Evolutionary conservation across 2,113 vertebrate genomes (phyloP), one percentile per base, ranked within the genome.

Genomic region (Callionymus lyra): DNA sequence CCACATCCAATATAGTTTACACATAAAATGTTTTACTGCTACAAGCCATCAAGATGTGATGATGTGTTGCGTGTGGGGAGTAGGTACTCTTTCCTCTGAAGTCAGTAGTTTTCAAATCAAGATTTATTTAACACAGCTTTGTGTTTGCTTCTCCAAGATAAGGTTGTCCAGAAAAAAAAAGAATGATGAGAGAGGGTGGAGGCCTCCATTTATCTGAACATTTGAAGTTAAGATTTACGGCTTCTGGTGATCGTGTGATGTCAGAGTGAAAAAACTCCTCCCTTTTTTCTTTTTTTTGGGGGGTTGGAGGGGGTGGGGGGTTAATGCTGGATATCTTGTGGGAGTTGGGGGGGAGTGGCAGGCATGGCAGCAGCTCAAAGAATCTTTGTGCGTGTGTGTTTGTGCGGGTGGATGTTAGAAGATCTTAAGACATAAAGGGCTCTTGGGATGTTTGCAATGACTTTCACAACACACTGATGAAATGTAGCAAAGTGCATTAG

Each of bases 311-410:
- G 33, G 33, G 6, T 6, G 63, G 44, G 61, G 71, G 80, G 76
- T 82, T 73, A 82, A 78, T 67, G 58, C 64, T 68, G 70, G 76
- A 76, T 77, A 68, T 62, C 72, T 80, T 56, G 65, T 74, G 79
- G 68, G 79, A 76, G 63, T 53, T 60, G 52, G 48, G 59, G 74
- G 58, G 74, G 76, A 76, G 78, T 70, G 66, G 63, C 39, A n/a
- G 68, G 50, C 47, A 69, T 67, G 69, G 77, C 70, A 48, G 68
- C 54, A 69, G 57, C 63, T 74, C 63, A 68, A 76, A 76, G 74
- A 68, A 65, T 72, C 56, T 47, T 43, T 41, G 53, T 13, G 54
- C 50, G 61, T 45, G 59, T 42, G 35, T 35, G 50, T 35, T 13
- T 31, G 42, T 65, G 50, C 56, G 40, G 65, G 62, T 14, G 1